Percentiles rank a stretch among this genome's conserved stretches.
Evolutionary conservation across 2,113 vertebrate species (phyloP).

Genomic region (Pteronura brasiliensis): DNA sequence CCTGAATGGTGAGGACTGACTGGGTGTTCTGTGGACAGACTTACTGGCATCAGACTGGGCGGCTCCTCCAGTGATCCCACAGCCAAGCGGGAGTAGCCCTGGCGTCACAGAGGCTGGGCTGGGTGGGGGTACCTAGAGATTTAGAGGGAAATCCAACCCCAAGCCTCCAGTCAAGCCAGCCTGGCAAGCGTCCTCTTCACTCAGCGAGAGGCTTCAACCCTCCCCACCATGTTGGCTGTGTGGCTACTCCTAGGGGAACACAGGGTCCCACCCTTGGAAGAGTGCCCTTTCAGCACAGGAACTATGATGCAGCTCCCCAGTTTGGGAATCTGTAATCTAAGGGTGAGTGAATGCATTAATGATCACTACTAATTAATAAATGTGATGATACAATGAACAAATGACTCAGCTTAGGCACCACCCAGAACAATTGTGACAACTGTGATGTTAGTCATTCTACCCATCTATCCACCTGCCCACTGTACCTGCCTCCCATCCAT

Average conservation of each 20-base stretch:
- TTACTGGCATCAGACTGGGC: accelerated
- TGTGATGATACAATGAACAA: neutral
- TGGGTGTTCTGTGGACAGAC: accelerated
- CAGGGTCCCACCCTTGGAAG: neutral
- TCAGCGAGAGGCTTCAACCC: neutral
- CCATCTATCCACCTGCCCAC: neutral
- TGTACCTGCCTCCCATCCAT: neutral
- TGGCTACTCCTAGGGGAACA: neutral
- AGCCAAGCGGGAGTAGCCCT: neutral
- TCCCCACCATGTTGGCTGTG: accelerated
- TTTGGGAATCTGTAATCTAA: neutral
- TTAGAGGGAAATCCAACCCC: neutral
- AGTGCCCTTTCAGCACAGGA: neutral
- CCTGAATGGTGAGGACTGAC: neutral
- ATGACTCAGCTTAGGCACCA: neutral
- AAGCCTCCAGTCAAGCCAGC: neutral
- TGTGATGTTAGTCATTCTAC: neutral
- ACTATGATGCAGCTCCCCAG: neutral
- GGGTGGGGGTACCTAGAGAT: neutral
- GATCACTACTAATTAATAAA: neutral
- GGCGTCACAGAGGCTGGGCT: neutral
- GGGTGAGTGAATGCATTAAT: neutral
- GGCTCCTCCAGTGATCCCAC: too few relatives aligned
- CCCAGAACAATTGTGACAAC: neutral
- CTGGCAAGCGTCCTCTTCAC: neutral